Evolutionary conservation across 2,888 invertebrate genomes (phyloP).

Genomic region (Amaurobius ferox): DNA sequence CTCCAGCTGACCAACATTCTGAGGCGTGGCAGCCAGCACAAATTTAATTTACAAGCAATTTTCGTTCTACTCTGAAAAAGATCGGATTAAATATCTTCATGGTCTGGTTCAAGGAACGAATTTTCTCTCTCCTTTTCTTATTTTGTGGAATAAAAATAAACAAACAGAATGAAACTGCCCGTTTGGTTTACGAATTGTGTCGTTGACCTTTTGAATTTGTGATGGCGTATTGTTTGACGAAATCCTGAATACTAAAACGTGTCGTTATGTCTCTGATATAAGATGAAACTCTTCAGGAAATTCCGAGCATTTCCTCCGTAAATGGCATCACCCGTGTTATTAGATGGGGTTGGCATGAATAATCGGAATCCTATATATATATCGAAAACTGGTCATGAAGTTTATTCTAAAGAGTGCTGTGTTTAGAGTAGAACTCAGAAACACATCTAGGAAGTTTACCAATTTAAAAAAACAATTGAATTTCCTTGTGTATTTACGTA

Average conservation of each 20-base stretch:
- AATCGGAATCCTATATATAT: too few species aligned
- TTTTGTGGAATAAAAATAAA: neutral
- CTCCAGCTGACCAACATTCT: neutral
- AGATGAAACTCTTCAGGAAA: neutral
- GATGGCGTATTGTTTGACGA: neutral
- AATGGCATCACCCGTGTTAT: neutral
- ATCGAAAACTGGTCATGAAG: too few species aligned
- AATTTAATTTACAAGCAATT: conserved; percentile 41
- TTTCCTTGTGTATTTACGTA: too few species aligned
- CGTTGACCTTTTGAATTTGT: conserved; percentile 32
- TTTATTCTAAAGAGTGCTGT: too few species aligned
- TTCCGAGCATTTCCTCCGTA: neutral
- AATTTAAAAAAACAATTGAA: too few species aligned
- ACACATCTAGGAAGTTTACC: too few species aligned
- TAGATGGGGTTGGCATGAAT: neutral
- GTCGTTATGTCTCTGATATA: neutral
- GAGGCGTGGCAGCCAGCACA: conserved; percentile 33
- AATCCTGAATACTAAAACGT: neutral
- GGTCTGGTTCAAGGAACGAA: conserved; percentile 31
- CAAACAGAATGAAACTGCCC: neutral
- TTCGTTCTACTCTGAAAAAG: conserved; percentile 22
- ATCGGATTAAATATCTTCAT: conserved; percentile 15
- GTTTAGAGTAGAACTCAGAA: too few species aligned
- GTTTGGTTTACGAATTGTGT: conserved; percentile 23
- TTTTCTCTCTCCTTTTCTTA: neutral